Conservation (phyloP, 2,113 vertebrate genomes). For the Gracilinanus agilis region DNA sequence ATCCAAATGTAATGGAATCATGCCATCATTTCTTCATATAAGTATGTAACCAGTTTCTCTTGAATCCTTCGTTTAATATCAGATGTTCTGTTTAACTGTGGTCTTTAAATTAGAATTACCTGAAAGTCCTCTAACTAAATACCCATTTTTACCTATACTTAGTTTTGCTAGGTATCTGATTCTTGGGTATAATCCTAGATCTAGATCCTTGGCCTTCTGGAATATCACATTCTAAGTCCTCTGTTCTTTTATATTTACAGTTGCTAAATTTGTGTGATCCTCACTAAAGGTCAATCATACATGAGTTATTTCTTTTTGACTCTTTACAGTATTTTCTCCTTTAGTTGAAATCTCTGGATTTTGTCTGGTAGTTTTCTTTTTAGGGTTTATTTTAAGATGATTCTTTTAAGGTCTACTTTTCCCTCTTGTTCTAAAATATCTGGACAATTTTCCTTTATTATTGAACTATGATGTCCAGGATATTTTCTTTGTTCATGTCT, state of each 20-base stretch:
- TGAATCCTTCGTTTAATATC: neutral
- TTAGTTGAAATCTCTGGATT: neutral
- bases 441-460: no score
- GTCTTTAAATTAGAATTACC: neutral
- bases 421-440: no score
- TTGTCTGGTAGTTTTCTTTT: neutral
- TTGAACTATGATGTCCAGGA: no score
- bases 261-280: neutral
- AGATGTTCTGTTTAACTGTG: no score
- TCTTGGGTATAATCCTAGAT: no score
- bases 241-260: neutral
- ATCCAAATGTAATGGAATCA: no score
- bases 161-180: neutral
- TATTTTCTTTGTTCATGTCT: no score
- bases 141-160: neutral
- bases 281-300: neutral
- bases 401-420: neutral
- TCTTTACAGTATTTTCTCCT: neutral
- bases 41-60: neutral
- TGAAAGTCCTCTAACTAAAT: neutral
- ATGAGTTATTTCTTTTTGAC: neutral
- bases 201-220: neutral
- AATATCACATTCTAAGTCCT: no score
- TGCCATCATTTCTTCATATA: no score
- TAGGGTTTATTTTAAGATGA: neutral